A percentile compares a stretch with the other conserved stretches of the same genome.
Evolutionary conservation across 2,113 vertebrate genomes (phyloP).

Genomic region (Rostratula benghalensis): DNA sequence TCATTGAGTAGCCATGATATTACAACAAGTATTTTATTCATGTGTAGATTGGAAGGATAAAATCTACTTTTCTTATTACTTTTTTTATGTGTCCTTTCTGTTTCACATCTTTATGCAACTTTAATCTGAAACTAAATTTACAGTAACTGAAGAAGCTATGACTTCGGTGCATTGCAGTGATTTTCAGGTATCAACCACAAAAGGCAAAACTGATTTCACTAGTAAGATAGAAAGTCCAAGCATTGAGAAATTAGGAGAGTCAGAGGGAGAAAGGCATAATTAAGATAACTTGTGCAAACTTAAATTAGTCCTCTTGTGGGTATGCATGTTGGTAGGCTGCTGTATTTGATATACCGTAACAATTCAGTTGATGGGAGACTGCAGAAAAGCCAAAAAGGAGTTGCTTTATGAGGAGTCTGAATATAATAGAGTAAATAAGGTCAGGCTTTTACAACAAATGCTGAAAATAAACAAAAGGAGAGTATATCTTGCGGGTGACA

Average conservation of each 20-base stretch:
- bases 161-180: background rate
- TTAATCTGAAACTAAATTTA: background rate
- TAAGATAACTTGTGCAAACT: background rate
- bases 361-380: background rate
- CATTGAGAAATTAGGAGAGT: background rate
- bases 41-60: background rate
- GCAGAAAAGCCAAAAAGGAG: background rate
- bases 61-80: slow-evolving; percentile 22
- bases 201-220: background rate
- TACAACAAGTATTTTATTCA: background rate
- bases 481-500: background rate
- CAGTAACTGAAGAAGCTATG: background rate
- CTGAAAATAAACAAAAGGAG: slow-evolving; percentile 32
- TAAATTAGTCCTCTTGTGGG: background rate
- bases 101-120: background rate
- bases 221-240: background rate
- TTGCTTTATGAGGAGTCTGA: background rate
- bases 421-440: background rate
- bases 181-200: background rate
- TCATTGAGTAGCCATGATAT: background rate
- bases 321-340: background rate
- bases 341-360: background rate
- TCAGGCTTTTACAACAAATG: background rate
- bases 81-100: background rate
- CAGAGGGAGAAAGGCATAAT: background rate